These are phyloP conservation scores for Neoniphon sammara DNA, from an alignment of 2,797 vertebrate species.

Conservation along the genomic window DNA sequence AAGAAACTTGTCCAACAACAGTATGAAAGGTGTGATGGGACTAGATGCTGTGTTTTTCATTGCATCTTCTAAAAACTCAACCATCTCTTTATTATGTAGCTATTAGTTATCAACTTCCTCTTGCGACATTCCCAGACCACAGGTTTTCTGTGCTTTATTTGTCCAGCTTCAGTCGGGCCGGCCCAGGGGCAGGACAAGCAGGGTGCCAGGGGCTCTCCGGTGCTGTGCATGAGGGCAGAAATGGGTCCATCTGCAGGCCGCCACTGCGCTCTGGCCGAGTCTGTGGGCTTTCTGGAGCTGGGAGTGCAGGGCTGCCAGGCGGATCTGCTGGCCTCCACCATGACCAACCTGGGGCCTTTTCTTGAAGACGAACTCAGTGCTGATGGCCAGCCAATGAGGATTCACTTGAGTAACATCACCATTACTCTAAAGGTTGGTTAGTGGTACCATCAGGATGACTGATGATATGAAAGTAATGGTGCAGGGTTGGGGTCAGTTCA, in stretches of 20 bases:
- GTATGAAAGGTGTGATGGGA: not conserved
- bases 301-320: conserved; percentile 82
- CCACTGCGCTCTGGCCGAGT: conserved; percentile 82
- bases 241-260: conserved; percentile 83
- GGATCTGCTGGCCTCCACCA: conserved; percentile 87
- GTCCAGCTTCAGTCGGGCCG: conserved; percentile 54
- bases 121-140: too few species aligned
- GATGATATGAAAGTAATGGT: not conserved
- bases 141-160: conserved; percentile 42
- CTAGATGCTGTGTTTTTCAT: not conserved
- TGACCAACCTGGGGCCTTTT: conserved; percentile 90
- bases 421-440: conserved; percentile 88
- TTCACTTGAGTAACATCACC: conserved; percentile 86
- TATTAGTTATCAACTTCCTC: not conserved
- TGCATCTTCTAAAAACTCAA: not conserved
- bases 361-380: conserved; percentile 92
- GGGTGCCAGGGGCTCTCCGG: conserved; percentile 66
- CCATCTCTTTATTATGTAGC: not conserved
- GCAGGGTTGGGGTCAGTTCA: not conserved
- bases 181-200: conserved; percentile 26
- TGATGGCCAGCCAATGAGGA: conserved; percentile 88
- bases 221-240: conserved; percentile 84
- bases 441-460: not conserved
- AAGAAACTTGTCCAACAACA: not conserved
- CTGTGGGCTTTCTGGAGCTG: conserved; percentile 86